Percentiles rank a stretch among this genome's conserved stretches.
Conservation (phyloP, 2,113 vertebrate genomes). For the Cyanistes caeruleus region DNA sequence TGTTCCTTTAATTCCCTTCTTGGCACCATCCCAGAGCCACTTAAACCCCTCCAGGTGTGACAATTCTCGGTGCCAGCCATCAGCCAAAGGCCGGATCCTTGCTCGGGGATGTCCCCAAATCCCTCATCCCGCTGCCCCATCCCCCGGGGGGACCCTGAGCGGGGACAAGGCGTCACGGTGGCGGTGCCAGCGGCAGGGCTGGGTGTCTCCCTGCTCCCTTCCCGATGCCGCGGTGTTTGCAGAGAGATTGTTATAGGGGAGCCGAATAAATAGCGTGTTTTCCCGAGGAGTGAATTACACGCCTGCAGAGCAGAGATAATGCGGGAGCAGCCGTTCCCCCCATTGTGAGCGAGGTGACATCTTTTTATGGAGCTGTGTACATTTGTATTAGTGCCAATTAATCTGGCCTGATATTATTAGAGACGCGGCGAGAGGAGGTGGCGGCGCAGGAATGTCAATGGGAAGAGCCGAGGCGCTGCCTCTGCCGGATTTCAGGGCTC, state of each 20-base stretch:
- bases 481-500: background rate
- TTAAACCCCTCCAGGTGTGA: background rate
- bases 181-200: background rate
- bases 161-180: background rate
- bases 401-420: conserved; percentile 69
- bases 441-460: conserved; percentile 36
- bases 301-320: conserved; percentile 78
- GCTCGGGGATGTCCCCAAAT: accelerated
- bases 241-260: conserved; percentile 62
- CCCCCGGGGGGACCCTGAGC: accelerated
- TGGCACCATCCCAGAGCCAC: background rate
- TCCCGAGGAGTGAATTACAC: conserved; percentile 70
- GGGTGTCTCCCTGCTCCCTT: background rate
- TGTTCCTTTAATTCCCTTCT: background rate
- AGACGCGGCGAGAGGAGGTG: background rate
- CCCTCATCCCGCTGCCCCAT: background rate
- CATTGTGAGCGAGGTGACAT: conserved; percentile 70
- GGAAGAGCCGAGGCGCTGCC: background rate
- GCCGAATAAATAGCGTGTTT: conserved; percentile 68
- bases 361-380: conserved; percentile 75
- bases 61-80: background rate
- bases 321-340: conserved; percentile 40
- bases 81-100: accelerated
- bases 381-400: conserved; percentile 76
- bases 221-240: conserved; percentile 38